Base-by-base conservation (phyloP, 2,888 invertebrate genomes). In the Vandiemenella viatica region DNA sequence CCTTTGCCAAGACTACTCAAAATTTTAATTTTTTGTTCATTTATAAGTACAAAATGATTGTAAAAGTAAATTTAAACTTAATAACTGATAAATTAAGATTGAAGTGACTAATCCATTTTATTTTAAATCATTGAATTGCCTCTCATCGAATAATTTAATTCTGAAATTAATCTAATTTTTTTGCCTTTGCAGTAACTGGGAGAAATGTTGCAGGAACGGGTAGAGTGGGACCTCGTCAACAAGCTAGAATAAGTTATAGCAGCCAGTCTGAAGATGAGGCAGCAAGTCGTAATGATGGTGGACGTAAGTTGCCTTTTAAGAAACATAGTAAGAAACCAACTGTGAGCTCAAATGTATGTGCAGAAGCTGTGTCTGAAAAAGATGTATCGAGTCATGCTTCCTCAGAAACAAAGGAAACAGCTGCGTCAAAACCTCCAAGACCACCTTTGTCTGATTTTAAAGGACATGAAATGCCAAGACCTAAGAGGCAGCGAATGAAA, bases 151-250 rank as follows among this genome's bases (percentile, higher is more conserved):
- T n/a, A n/a, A n/a, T n/a, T n/a, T n/a, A n/a, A n/a, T n/a, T n/a
- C n/a, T n/a, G n/a, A n/a, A n/a, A n/a, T n/a, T n/a, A n/a, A n/a
- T n/a, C n/a, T n/a, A n/a, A n/a, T n/a, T n/a, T n/a, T 32, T 32
- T 10, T 32, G n/a, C n/a, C 13, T 8, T 62, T 61, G 17, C 53
- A 68, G 68, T 68, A 19, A 65, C 64, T 50, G 59, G 65, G 18
- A 60, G 64, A 15, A 64, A 60, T 48, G 63, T 64, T 48, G 66
- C 63, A 46, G 67, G 68, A 21, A 65, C 67, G 13, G 68, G 68
- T 40, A 59, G 68, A 48, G 68, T 68, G 16, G 67, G 68, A 13
- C 67, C 66, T 38, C 61, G 67, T 17, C 67, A 67, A 52, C 62
- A 51, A 37, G 16, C 37, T 1, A 26, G 50, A 10, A 22, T 37